phyloP scores from a whole-genome alignment of 2,113 vertebrate species.

The Stigmatopora nigra region DNA sequence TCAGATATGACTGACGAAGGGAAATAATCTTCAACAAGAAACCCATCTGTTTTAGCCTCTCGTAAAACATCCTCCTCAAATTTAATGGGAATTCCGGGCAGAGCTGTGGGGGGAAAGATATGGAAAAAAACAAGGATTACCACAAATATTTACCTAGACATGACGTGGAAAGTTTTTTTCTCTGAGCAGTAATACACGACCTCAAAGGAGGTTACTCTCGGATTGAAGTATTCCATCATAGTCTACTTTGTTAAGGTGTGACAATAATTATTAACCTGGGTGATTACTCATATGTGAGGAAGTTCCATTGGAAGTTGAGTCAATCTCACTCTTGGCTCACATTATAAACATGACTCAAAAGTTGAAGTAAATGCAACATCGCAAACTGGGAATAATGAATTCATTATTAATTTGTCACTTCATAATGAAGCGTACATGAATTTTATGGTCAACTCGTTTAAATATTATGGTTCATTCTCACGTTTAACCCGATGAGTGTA shows the following conservation, averaged over 20 bases:
- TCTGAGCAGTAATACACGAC: background rate
- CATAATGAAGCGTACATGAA: background rate
- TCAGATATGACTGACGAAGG: conserved; percentile 1
- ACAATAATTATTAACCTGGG: conserved; percentile 43
- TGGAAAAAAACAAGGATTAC: conserved; percentile 31
- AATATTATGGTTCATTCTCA: background rate
- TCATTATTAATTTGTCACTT: background rate
- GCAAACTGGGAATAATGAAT: background rate
- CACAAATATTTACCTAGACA: conserved; percentile 28
- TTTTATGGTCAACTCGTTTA: background rate
- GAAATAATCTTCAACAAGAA: conserved; percentile 7
- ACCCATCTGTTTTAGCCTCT: conserved; percentile 41
- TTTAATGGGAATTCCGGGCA: conserved; percentile 14
- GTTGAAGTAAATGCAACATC: background rate
- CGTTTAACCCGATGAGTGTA: background rate
- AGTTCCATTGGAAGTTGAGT: conserved; percentile 20
- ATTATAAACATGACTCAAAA: background rate
- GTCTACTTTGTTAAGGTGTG: conserved; percentile 31
- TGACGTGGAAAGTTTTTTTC: conserved; percentile 25
- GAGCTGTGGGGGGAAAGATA: conserved; percentile 35
- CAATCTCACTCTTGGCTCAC: conserved; percentile 18
- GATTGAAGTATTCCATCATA: conserved; percentile 45
- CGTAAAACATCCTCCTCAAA: conserved; percentile 20
- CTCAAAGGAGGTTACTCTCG: background rate
- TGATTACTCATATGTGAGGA: conserved; percentile 33